Evolutionary conservation across 1,140 invertebrate species (phyloP).

Genomic region (Panagrolaimus sp.): DNA sequence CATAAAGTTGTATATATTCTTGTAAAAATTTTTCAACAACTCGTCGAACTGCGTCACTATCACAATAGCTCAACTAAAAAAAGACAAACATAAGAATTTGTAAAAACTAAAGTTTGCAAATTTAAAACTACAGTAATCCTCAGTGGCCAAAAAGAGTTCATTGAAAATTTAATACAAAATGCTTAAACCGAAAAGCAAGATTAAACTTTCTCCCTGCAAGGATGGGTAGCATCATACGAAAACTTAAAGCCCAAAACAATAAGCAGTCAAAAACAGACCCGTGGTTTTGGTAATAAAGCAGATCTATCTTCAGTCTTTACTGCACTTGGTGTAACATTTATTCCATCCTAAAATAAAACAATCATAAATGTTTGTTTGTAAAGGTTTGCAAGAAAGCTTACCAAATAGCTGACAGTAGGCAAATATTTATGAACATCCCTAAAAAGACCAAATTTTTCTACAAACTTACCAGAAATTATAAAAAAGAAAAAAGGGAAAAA

Average conservation of each 20-base stretch:
- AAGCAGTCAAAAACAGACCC: too few species aligned
- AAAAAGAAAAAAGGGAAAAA: conserved; percentile 1
- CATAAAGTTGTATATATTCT: conserved; percentile 35
- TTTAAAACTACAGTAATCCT: too few species aligned
- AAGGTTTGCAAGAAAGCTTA: conserved; percentile 15
- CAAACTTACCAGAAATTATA: neutral
- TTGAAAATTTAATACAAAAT: too few species aligned
- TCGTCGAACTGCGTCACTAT: conserved; percentile 20
- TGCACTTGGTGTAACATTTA: neutral
- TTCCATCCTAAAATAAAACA: neutral
- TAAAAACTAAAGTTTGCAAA: too few species aligned
- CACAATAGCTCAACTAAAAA: conserved; percentile 28
- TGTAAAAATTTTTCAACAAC: conserved; percentile 33
- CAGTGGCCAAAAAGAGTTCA: too few species aligned
- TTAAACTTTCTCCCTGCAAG: too few species aligned
- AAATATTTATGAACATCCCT: conserved; percentile 36
- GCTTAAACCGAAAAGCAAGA: too few species aligned
- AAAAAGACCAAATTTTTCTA: conserved; percentile 17
- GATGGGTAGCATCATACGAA: too few species aligned
- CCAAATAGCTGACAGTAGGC: conserved; percentile 37
- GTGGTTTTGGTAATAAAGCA: neutral
- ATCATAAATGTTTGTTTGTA: neutral
- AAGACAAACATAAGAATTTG: neutral
- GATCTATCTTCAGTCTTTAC: neutral
- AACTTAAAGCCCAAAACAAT: too few species aligned